phyloP scores from a whole-genome alignment of 2,888 invertebrate genomes.

The Ichneumoninae sp. region DNA sequence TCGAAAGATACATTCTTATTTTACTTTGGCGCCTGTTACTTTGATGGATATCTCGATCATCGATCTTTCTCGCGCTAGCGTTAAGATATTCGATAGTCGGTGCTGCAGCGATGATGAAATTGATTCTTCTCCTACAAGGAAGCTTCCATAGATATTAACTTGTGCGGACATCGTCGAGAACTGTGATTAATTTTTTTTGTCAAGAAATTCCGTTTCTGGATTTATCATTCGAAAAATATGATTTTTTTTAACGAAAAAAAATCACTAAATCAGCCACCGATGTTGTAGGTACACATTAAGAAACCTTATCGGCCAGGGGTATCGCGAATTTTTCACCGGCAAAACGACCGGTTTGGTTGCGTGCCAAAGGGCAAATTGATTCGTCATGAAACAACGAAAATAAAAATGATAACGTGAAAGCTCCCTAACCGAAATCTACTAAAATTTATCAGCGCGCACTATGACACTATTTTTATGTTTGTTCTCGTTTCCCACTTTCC shows the following conservation, averaged over 20 bases:
- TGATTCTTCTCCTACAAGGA: constrained; percentile 17
- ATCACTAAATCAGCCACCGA: background rate
- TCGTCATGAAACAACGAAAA: background rate
- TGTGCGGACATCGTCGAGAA: background rate
- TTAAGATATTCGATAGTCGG: background rate
- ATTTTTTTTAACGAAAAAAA: background rate
- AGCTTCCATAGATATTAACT: background rate
- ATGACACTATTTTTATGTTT: too few relatives aligned
- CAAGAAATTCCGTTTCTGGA: background rate
- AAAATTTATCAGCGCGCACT: too few relatives aligned
- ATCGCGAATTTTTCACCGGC: too few relatives aligned
- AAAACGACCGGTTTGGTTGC: background rate
- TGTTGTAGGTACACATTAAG: too few relatives aligned
- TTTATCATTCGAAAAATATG: background rate
- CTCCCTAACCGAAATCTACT: background rate
- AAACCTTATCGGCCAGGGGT: too few relatives aligned
- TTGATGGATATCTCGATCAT: constrained; percentile 32
- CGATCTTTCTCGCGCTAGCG: constrained; percentile 30
- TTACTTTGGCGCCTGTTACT: background rate
- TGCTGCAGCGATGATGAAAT: constrained; percentile 1
- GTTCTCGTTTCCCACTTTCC: too few relatives aligned
- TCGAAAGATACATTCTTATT: constrained; percentile 24
- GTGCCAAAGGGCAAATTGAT: background rate
- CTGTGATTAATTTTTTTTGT: background rate
- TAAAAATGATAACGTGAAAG: background rate